A percentile compares a stretch with the other conserved stretches of the same genome.
These are phyloP conservation scores for Mus pahari DNA, from an alignment of 2,113 vertebrate species.

Conservation along the genomic window DNA sequence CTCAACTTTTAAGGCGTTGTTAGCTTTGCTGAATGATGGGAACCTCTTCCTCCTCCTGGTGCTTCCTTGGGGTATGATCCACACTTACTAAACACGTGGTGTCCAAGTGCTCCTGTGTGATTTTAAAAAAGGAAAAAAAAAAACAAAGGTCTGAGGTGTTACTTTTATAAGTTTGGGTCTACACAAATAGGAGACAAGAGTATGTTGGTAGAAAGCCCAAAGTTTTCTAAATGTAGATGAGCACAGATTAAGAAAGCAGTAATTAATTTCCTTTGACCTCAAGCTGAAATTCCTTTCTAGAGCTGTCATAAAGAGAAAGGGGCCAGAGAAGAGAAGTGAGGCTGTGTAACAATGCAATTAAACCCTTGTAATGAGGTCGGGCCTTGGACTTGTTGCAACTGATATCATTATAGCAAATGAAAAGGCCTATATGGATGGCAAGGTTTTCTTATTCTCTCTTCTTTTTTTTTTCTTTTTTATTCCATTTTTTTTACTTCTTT, in stretches of 20 bases:
- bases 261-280: slow-evolving; percentile 94
- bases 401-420: slow-evolving; percentile 97
- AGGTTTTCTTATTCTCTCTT: slow-evolving; percentile 81
- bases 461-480: slow-evolving; percentile 75
- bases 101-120: slow-evolving; percentile 82
- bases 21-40: slow-evolving; percentile 47
- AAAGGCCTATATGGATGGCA: slow-evolving; percentile 92
- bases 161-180: slow-evolving; percentile 87
- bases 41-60: slow-evolving; percentile 59
- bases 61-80: slow-evolving; percentile 47
- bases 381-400: slow-evolving; percentile 97
- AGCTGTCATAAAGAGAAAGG: slow-evolving; percentile 95
- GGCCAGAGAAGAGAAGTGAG: slow-evolving; percentile 94
- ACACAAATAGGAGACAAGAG: slow-evolving; percentile 85
- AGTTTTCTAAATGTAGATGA: slow-evolving; percentile 91
- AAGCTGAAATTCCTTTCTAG: slow-evolving; percentile 92
- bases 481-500: slow-evolving; percentile 77
- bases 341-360: slow-evolving; percentile 99
- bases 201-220: slow-evolving; percentile 87
- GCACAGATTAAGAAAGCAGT: slow-evolving; percentile 91
- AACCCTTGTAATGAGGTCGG: slow-evolving; percentile 99
- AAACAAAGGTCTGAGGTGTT: slow-evolving; percentile 84
- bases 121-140: background rate
- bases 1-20: slow-evolving; percentile 52
- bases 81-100: slow-evolving; percentile 67